Conservation (phyloP, 2,888 invertebrate species). For the Drosophila kuntzei region DNA sequence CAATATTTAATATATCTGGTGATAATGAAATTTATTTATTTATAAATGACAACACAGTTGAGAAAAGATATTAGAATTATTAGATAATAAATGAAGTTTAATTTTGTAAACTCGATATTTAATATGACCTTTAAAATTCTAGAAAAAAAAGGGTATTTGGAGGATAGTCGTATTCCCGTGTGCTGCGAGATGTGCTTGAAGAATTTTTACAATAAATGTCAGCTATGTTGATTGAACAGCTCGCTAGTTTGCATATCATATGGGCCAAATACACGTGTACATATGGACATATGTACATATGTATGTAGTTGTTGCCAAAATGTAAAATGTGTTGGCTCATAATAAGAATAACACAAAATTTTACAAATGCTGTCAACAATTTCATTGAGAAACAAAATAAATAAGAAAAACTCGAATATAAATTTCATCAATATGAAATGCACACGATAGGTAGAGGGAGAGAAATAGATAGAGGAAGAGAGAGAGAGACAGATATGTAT, state of each 20-base stretch:
- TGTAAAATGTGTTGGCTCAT: constrained; percentile 15
- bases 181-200: constrained; percentile 53
- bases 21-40: too few species aligned
- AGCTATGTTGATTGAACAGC: constrained; percentile 65
- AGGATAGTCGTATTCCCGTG: constrained; percentile 32
- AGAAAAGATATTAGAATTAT: too few species aligned
- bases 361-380: constrained; percentile 38
- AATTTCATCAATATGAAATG: constrained; percentile 67
- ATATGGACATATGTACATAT: neutral
- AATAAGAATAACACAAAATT: constrained; percentile 25
- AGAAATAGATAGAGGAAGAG: neutral
- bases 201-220: constrained; percentile 56
- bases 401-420: constrained; percentile 18
- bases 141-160: constrained; percentile 3
- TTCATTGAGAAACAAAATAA: constrained; percentile 16
- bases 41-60: too few species aligned
- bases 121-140: neutral
- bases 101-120: too few species aligned
- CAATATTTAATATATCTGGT: too few species aligned
- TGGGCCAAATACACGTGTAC: constrained; percentile 6
- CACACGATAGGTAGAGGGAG: neutral
- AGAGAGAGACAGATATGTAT: constrained; percentile 16
- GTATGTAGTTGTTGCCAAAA: constrained; percentile 1
- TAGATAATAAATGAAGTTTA: too few species aligned
- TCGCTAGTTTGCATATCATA: constrained; percentile 38